A percentile compares a stretch with the other conserved stretches of the same genome.
These are phyloP conservation scores for Cranoglanis bouderius DNA, from an alignment of 2,113 vertebrate species.

Conservation along the genomic window DNA sequence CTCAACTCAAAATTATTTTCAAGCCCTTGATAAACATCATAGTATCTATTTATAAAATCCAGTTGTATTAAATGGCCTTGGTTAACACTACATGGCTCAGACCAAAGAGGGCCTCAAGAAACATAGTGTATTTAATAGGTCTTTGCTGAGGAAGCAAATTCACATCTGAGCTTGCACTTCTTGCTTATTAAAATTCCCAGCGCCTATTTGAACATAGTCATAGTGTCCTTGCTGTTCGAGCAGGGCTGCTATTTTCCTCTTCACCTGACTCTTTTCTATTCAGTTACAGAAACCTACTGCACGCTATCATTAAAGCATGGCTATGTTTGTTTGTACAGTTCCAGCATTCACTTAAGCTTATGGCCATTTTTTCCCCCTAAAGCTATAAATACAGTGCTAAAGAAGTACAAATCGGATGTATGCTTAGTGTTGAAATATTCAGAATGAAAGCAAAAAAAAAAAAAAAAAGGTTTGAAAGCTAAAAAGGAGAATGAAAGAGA, in stretches of 20 bases:
- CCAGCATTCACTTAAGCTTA: not conserved
- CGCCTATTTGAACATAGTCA: conserved; percentile 35
- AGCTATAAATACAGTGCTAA: conserved; percentile 22
- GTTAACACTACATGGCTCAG: not conserved
- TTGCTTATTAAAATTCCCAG: conserved; percentile 51
- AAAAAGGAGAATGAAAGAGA: conserved; percentile 32
- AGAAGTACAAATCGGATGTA: not conserved
- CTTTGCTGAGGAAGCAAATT: conserved; percentile 15
- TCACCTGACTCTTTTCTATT: conserved; percentile 25
- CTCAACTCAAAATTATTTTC: not conserved
- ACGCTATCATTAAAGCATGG: conserved; percentile 16
- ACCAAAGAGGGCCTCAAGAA: not conserved
- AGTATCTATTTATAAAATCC: not conserved
- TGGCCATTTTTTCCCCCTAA: conserved; percentile 25
- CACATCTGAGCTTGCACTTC: conserved; percentile 32
- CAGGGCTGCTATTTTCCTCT: conserved; percentile 40
- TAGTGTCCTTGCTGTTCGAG: conserved; percentile 37
- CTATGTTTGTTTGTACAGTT: conserved; percentile 43
- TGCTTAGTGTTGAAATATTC: not conserved
- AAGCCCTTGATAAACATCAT: not conserved
- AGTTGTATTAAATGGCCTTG: conserved; percentile 10
- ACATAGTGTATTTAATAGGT: not conserved
- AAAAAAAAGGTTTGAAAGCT: conserved; percentile 47
- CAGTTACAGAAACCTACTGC: conserved; percentile 11
- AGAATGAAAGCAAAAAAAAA: not conserved